Conservation (phyloP, 2,888 invertebrate species). For the Mechanitis messenoides region DNA sequence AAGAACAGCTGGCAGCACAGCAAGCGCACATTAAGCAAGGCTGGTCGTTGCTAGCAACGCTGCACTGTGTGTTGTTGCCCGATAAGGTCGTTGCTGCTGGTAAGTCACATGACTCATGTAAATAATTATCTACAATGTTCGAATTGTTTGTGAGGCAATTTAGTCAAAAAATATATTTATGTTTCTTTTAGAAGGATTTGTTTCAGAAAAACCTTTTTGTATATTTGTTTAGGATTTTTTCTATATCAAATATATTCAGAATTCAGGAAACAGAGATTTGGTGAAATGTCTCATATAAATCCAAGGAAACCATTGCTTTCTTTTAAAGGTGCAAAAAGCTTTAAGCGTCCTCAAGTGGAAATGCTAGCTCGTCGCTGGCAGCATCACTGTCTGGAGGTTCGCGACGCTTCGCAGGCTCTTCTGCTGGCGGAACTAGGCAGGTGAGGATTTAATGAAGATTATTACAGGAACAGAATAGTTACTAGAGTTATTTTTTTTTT, state of each 20-base stretch:
- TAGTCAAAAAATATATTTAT: too few relatives aligned
- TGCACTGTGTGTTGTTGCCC: conserved; percentile 96
- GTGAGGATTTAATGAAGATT: conserved; percentile 34
- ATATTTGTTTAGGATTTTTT: too few relatives aligned
- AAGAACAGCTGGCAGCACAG: conserved; percentile 89
- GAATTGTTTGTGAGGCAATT: too few relatives aligned
- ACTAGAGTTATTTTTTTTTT: background rate
- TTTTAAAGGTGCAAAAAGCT: conserved; percentile 81
- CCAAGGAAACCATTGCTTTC: background rate
- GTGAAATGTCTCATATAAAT: too few relatives aligned
- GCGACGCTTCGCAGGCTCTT: conserved; percentile 97
- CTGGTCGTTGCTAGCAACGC: conserved; percentile 96
- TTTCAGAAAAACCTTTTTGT: too few relatives aligned
- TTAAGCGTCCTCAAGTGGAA: conserved; percentile 97
- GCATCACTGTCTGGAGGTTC: conserved; percentile 97
- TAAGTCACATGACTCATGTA: conserved; percentile 26
- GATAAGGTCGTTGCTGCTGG: conserved; percentile 87
- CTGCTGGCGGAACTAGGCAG: conserved; percentile 94
- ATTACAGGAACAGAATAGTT: background rate
- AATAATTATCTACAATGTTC: too few relatives aligned
- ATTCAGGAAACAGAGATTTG: too few relatives aligned
- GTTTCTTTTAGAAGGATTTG: too few relatives aligned
- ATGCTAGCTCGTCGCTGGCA: conserved; percentile 99
- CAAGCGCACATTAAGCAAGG: conserved; percentile 97
- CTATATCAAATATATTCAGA: too few relatives aligned